These are phyloP conservation scores for Nemapogon koenigi DNA, from an alignment of 2,888 invertebrate species.

Conservation along the genomic window DNA sequence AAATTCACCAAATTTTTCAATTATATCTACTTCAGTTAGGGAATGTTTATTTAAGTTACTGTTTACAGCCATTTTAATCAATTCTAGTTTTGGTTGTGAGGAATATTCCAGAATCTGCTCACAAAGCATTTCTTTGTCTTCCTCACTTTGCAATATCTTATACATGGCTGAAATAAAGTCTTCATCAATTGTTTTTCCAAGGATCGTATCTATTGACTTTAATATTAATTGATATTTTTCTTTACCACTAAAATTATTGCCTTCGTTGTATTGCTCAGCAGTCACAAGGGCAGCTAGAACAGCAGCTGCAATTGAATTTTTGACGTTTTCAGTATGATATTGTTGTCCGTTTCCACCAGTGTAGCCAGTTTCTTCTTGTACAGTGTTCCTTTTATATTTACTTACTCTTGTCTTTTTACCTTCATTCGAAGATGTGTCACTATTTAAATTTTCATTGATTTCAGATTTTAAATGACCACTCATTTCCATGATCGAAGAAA, in stretches of 20 bases:
- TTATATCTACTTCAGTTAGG: constrained; percentile 62
- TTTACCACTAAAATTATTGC: constrained; percentile 54
- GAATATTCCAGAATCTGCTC: constrained; percentile 57
- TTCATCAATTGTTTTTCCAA: constrained; percentile 54
- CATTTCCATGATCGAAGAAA: constrained; percentile 58
- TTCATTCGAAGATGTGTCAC: constrained; percentile 26
- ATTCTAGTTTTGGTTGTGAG: constrained; percentile 67
- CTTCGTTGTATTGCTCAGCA: constrained; percentile 55
- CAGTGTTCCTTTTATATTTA: constrained; percentile 31
- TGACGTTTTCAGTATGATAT: constrained; percentile 54
- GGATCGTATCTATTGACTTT: constrained; percentile 57
- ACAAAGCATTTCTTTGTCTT: constrained; percentile 49
- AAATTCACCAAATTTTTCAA: constrained; percentile 69
- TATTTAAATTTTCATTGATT: constrained; percentile 33
- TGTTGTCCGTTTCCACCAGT: constrained; percentile 30
- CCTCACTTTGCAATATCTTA: constrained; percentile 54
- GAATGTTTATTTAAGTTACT: constrained; percentile 46
- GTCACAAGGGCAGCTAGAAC: constrained; percentile 57
- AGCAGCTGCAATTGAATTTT: constrained; percentile 60
- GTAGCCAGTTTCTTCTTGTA: constrained; percentile 24
- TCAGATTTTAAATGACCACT: constrained; percentile 52
- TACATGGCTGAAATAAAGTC: constrained; percentile 55
- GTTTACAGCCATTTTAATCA: constrained; percentile 64
- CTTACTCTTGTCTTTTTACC: constrained; percentile 33
- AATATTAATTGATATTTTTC: constrained; percentile 56